phyloP scores from a whole-genome alignment of 1,140 invertebrate species.

The Zophobas atratus region DNA sequence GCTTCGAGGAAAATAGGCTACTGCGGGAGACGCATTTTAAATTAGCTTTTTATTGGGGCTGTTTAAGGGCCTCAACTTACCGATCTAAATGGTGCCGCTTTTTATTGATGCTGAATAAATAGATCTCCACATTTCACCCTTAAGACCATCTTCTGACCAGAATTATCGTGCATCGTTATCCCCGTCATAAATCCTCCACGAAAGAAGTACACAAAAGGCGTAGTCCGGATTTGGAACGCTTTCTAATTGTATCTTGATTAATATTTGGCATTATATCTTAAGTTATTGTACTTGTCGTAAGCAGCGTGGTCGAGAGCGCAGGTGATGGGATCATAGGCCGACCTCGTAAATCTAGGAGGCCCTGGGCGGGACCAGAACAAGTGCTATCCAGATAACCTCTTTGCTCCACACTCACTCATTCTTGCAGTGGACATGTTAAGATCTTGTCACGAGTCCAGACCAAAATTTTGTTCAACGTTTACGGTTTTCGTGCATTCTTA shows the following conservation, averaged over 20 bases:
- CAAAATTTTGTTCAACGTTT: slow-evolving; percentile 36
- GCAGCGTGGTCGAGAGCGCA: slow-evolving; percentile 37
- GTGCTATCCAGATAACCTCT: slow-evolving; percentile 63
- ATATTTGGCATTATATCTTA: slow-evolving; percentile 25
- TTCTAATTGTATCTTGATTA: slow-evolving; percentile 21
- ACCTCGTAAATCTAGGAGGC: slow-evolving; percentile 61
- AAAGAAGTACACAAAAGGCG: background rate
- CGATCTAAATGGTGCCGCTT: slow-evolving; percentile 41
- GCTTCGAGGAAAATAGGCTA: slow-evolving; percentile 65
- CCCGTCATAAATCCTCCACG: background rate
- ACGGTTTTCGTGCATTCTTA: background rate
- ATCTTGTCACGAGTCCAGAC: slow-evolving; percentile 56
- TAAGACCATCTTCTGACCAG: background rate
- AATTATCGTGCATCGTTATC: background rate
- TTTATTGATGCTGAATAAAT: slow-evolving; percentile 47
- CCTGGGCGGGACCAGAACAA: slow-evolving; percentile 60
- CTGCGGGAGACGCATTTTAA: slow-evolving; percentile 65
- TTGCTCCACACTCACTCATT: slow-evolving; percentile 60
- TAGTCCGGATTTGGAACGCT: background rate
- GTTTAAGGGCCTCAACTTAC: slow-evolving; percentile 57
- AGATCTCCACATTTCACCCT: slow-evolving; percentile 20
- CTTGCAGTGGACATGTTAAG: slow-evolving; percentile 58
- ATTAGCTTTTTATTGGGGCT: slow-evolving; percentile 66
- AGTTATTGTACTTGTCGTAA: slow-evolving; percentile 24
- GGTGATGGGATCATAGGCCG: slow-evolving; percentile 58